Conservation (phyloP, 2,797 vertebrate species). For the Lutjanus argentimaculatus region DNA sequence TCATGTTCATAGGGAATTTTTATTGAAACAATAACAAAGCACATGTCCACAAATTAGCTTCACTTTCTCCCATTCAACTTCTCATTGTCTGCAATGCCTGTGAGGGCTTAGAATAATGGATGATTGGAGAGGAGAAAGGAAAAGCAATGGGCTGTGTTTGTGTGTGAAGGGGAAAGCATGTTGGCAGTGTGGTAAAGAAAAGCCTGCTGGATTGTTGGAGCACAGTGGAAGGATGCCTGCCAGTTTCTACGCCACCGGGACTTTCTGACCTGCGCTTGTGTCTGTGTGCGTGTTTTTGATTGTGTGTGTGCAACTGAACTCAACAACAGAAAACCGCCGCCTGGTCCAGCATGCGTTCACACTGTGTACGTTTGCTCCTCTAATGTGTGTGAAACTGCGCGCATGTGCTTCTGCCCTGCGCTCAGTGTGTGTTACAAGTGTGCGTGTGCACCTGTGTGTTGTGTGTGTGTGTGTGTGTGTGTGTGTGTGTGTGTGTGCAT, state of each 20-base stretch:
- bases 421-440: conserved; percentile 34
- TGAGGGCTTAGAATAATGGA: conserved; percentile 80
- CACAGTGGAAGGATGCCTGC: conserved; percentile 78
- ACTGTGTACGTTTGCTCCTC: conserved; percentile 34
- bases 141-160: conserved; percentile 60
- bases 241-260: conserved; percentile 81
- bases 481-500: conserved; percentile 12
- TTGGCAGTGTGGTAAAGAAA: conserved; percentile 83
- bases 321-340: conserved; percentile 55
- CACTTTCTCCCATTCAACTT: conserved; percentile 77
- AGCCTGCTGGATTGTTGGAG: conserved; percentile 82
- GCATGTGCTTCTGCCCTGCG: conserved; percentile 9
- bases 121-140: conserved; percentile 78
- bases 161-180: conserved; percentile 59
- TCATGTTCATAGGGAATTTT: conserved; percentile 80
- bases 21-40: conserved; percentile 85
- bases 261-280: conserved; percentile 77
- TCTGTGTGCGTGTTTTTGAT: conserved; percentile 44
- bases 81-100: conserved; percentile 80
- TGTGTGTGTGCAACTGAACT: conserved; percentile 41
- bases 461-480: conserved; percentile 27
- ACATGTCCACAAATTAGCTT: conserved; percentile 84
- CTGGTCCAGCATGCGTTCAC: conserved; percentile 50
- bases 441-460: conserved; percentile 24
- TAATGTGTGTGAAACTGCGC: conserved; percentile 32